A percentile compares a stretch with the other conserved stretches of the same genome.
phyloP scores from a whole-genome alignment of 2,888 invertebrate species.

The Drosophila pullipes region DNA sequence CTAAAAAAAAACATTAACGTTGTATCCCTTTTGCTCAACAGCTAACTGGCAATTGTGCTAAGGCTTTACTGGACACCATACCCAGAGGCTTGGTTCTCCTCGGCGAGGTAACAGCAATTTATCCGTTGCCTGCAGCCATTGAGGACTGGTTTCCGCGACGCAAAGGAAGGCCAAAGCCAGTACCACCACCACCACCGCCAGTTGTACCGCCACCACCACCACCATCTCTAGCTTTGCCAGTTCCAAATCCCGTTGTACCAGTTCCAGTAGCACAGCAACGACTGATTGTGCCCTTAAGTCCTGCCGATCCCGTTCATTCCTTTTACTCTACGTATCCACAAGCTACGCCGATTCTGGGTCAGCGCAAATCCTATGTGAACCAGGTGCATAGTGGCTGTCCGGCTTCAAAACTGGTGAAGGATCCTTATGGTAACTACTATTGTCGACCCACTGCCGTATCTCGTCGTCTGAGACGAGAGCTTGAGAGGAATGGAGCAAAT shows the following conservation, averaged over 20 bases:
- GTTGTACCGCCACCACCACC: slow-evolving; percentile 49
- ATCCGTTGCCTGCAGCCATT: slow-evolving; percentile 74
- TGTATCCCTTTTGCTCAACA: slow-evolving; percentile 8
- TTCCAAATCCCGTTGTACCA: slow-evolving; percentile 10
- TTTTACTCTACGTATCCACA: slow-evolving; percentile 68
- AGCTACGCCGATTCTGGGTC: slow-evolving; percentile 39
- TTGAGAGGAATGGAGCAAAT: slow-evolving; percentile 43
- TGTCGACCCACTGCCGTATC: slow-evolving; percentile 44
- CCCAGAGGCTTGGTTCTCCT: slow-evolving; percentile 78
- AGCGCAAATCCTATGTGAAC: slow-evolving; percentile 49
- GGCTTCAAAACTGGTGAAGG: slow-evolving; percentile 59
- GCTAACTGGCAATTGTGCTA: slow-evolving; percentile 73
- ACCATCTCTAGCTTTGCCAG: slow-evolving; percentile 15
- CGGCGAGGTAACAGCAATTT: slow-evolving; percentile 72
- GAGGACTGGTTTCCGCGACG: slow-evolving; percentile 59
- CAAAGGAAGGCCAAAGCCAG: slow-evolving; percentile 43
- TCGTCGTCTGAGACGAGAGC: slow-evolving; percentile 54
- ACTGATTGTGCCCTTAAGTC: slow-evolving; percentile 60
- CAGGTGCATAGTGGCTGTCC: slow-evolving; percentile 58
- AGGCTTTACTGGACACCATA: slow-evolving; percentile 68
- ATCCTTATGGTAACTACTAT: slow-evolving; percentile 64
- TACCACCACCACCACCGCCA: slow-evolving; percentile 32
- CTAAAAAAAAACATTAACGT: not conserved
- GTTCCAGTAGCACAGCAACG: slow-evolving; percentile 36
- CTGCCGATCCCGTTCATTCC: slow-evolving; percentile 68